Conservation (phyloP, 1,140 invertebrate genomes). For the Eriosoma lanigerum region DNA sequence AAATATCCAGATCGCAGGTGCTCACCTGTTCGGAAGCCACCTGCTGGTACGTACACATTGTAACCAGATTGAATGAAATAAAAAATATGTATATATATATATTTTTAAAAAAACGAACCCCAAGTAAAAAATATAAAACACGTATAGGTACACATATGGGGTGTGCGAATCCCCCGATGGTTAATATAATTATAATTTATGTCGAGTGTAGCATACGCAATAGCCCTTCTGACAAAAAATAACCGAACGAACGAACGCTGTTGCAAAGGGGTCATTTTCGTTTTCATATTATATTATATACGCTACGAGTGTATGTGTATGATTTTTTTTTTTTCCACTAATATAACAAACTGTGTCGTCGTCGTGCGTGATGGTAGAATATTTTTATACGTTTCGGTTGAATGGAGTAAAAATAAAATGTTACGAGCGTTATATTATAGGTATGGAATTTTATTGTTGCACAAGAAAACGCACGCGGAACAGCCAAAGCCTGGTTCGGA, state of each 20-base stretch:
- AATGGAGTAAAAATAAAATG: slow-evolving; percentile 9
- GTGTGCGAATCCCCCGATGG: slow-evolving; percentile 35
- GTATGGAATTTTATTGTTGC: too few relatives aligned
- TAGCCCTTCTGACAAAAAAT: neutral
- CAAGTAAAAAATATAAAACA: neutral
- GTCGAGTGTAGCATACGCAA: neutral
- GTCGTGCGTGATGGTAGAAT: too few relatives aligned
- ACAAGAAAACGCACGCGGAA: too few relatives aligned
- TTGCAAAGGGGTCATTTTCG: slow-evolving; percentile 21
- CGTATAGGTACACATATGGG: neutral
- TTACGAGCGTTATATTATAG: too few relatives aligned
- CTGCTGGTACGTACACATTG: neutral
- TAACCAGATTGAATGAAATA: slow-evolving; percentile 35
- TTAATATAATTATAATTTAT: slow-evolving; percentile 46
- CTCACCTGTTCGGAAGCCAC: slow-evolving; percentile 34
- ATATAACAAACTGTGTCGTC: slow-evolving; percentile 11
- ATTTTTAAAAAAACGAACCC: neutral
- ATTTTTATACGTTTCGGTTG: slow-evolving; percentile 13
- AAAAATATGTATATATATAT: too few relatives aligned
- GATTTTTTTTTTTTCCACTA: slow-evolving; percentile 1
- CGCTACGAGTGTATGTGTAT: too few relatives aligned
- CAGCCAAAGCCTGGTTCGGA: too few relatives aligned
- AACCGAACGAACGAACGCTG: neutral
- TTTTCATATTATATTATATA: too few relatives aligned
- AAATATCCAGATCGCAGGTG: slow-evolving; percentile 29